Evolutionary conservation across 2,113 vertebrate species (phyloP).

Genomic region (Neolamprologus modestus): DNA sequence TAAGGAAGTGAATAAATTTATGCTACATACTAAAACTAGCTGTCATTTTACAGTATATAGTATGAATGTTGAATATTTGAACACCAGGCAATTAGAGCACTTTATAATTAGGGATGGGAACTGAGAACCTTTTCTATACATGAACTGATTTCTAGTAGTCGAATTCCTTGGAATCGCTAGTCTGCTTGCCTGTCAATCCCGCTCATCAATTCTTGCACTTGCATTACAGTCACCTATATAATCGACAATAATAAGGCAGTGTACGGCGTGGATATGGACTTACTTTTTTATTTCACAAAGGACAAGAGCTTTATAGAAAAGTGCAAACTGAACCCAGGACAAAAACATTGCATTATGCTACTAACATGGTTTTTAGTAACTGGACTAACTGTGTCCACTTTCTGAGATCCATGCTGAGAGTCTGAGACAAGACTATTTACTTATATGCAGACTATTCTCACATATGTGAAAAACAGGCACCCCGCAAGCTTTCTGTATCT

Average conservation of each 20-base stretch:
- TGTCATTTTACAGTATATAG: not conserved
- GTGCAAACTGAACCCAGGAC: not conserved
- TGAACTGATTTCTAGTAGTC: not conserved
- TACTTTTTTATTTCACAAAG: not conserved
- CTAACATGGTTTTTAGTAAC: not conserved
- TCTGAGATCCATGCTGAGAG: not conserved
- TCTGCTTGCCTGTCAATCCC: accelerated
- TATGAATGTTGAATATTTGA: not conserved
- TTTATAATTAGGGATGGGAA: not conserved
- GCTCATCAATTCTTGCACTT: not conserved
- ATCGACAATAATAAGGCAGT: not conserved
- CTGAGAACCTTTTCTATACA: not conserved
- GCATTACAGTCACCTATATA: not conserved
- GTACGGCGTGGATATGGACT: not conserved
- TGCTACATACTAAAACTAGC: not conserved
- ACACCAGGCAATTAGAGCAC: not conserved
- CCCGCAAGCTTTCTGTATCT: not conserved
- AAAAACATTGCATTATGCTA: not conserved
- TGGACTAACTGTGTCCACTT: not conserved
- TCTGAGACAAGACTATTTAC: not conserved
- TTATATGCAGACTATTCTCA: not conserved
- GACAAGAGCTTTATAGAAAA: not conserved
- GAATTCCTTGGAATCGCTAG: not conserved
- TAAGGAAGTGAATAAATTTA: not conserved
- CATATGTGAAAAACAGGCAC: not conserved